Evolutionary conservation across 2,113 vertebrate species (phyloP), one percentile per base, ranked within the genome.

Genomic region (Mustela lutreola): DNA sequence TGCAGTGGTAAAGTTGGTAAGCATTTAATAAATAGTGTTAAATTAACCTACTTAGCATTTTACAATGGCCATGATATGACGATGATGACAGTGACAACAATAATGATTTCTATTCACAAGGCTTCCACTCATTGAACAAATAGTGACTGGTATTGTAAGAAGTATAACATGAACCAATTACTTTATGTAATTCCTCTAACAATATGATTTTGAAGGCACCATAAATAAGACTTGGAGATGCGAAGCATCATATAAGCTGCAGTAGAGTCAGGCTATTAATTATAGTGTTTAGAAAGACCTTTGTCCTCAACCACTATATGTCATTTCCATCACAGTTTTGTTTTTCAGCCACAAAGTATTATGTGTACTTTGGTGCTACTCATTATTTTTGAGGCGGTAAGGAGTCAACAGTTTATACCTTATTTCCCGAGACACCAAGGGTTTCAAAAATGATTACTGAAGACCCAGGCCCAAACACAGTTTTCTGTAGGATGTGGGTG

Each of bases 11-110:
- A 33, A 48, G 53, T 39, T 56, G 31, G 31, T n/a, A 86, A 48
- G n/a, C 33, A 31, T 85, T 80, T 33, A 76, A 56, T 45, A 82
- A 42, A 26, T 42, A 70, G 10, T 24, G 19, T 28, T 60, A 16
- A 91, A 73, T 89, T 82, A 63, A 83, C 48, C 75, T 82, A 78
- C 18, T 87, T 93, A 81, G 31, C 18, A 90, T 89, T 60, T 89
- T 22, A 63, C 71, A 24, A 33, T 58, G 8, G 22, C 16, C n/a
- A 28, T 67, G 26, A 70, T 56, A 21, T 86, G 63, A 45, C 33
- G 10, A 81, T 58, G 15, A 50, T 39, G 53, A 93, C 11, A 58
- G 8, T 42, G 39, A 62, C 19, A 11, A 45, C 7, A 22, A 21
- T 58, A 15, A 80, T 10, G 21, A 86, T 75, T 82, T 67, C 33